Base-by-base conservation (phyloP, 2,888 invertebrate species). In the Tetragonisca angustula region DNA sequence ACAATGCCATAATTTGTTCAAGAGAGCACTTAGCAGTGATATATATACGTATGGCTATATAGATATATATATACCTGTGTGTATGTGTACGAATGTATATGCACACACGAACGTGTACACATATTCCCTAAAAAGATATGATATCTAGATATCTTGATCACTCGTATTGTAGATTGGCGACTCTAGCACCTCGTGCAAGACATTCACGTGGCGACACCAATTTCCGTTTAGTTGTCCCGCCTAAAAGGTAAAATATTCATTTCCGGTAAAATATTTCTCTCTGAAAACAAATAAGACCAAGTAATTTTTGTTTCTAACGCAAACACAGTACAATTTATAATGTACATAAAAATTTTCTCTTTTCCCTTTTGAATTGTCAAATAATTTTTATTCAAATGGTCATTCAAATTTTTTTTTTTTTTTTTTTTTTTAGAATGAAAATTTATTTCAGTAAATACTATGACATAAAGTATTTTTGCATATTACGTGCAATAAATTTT, bases 1-100 rank as follows among this genome's bases (percentile, higher is more conserved):
- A 92, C 91, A 92, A 94, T 93, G 93, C 93, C 93, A 94, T 94
- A 91, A 91, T 93, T 92, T 89, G 90, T 88, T 90, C 89, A 67
- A 86, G 85, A 85, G 85, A 86, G 83, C 78, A 84, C 88, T 89
- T 87, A 89, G 84, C 82, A 73, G 85, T 54, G 72, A 85, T 88
- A 84, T 82, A 87, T 87, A 84, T 76, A 83, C 62, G 49, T 76
- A 73, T 50, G 65, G 52, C 54, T 65, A 80, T 86, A 75, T 75
- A 70, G 52, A 61, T 62, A 62, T 27, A 36, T 21, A 36, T 52
- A 19, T 67, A 71, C 49, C 54, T 36, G 4, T 19, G 59, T 27
- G 19, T 61, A 19, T 4, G 24, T 0, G 9, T 27, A 19, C 9
- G 27, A 27, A 27, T 27, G 32, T 59, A 32, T 80, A 52, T 52